Percentiles rank a stretch among this genome's conserved stretches.
phyloP scores from a whole-genome alignment of 2,888 invertebrate genomes.

The Deilephila porcellus region DNA sequence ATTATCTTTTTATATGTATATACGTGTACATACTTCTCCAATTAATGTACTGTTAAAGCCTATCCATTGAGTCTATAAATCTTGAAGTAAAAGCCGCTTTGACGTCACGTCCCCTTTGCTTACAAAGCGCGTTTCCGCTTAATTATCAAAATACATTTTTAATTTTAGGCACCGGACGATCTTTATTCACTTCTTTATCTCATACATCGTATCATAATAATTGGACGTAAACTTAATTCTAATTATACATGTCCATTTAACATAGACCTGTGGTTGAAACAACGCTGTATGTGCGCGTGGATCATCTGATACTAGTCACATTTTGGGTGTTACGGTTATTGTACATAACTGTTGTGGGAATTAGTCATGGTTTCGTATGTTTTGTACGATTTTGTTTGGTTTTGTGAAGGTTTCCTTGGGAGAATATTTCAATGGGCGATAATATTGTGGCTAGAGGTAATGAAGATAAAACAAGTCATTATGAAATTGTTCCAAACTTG shows the following conservation, averaged over 20 bases:
- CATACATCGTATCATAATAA: constrained; percentile 63
- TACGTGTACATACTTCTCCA: no score
- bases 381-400: constrained; percentile 13
- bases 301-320: not conserved
- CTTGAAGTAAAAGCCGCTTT: not conserved
- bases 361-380: constrained; percentile 16
- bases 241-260: constrained; percentile 47
- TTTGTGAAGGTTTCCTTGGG: constrained; percentile 2
- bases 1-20: no score
- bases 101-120: not conserved
- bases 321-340: constrained; percentile 16
- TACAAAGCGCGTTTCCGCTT: constrained; percentile 15
- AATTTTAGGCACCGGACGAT: constrained; percentile 31
- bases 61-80: not conserved
- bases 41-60: not conserved
- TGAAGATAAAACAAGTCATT: no score
- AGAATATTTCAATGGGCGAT: not conserved
- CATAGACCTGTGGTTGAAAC: not conserved
- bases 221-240: constrained; percentile 61
- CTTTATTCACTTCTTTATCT: constrained; percentile 40
- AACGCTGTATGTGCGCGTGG: not conserved
- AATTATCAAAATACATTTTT: constrained; percentile 26
- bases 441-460: not conserved
- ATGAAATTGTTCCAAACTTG: no score
- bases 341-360: constrained; percentile 13